Conservation (phyloP, 2,797 vertebrate genomes). For the Todus mexicanus region DNA sequence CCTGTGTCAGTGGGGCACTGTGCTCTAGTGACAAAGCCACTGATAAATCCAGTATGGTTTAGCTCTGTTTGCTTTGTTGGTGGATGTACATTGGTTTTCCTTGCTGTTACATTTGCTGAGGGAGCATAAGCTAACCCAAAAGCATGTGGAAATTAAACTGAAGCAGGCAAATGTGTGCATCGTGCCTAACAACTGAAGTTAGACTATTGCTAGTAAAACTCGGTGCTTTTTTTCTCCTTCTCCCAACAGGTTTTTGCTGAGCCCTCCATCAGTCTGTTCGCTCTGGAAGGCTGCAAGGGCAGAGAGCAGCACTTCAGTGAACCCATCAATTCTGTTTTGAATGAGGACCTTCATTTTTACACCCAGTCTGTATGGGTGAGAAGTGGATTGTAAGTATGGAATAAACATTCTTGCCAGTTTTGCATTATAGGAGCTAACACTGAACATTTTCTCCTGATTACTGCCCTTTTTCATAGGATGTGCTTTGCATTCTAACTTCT, state of each 20-base stretch:
- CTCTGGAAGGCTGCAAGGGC: constrained; percentile 81
- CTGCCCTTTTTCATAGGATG: not conserved
- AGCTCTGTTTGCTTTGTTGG: not conserved
- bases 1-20: not conserved
- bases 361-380: constrained; percentile 82
- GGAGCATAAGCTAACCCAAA: not conserved
- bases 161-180: not conserved
- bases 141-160: not conserved
- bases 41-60: not conserved
- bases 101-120: not conserved
- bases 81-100: not conserved
- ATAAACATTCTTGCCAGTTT: not conserved
- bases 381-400: constrained; percentile 79
- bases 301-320: constrained; percentile 77
- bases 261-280: constrained; percentile 81
- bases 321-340: constrained; percentile 71
- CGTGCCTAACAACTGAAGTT: not conserved
- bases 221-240: no score
- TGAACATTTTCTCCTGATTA: not conserved
- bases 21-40: not conserved
- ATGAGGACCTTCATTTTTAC: constrained; percentile 76
- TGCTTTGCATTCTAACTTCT: not conserved
- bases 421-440: not conserved
- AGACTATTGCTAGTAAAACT: not conserved
- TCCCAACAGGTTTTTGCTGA: constrained; percentile 80